Percentiles rank a stretch among this genome's conserved stretches.
phyloP scores from a whole-genome alignment of 1,140 invertebrate species.

The Drosophila simulans region DNA sequence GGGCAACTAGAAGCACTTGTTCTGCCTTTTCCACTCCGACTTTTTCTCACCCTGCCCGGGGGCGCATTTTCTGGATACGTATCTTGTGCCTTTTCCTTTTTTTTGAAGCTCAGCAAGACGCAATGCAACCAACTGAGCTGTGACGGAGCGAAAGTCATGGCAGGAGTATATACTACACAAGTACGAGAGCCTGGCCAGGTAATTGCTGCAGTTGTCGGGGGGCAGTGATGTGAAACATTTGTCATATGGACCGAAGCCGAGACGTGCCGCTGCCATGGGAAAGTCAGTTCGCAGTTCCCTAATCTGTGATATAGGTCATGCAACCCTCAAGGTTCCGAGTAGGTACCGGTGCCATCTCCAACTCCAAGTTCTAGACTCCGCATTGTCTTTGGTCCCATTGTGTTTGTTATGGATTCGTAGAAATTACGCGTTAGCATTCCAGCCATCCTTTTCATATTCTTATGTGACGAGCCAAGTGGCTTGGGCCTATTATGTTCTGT shows the following conservation, averaged over 20 bases:
- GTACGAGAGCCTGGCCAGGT: slow-evolving; percentile 52
- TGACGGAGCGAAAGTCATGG: slow-evolving; percentile 53
- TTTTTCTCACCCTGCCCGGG: slow-evolving; percentile 39
- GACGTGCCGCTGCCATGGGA: slow-evolving; percentile 75
- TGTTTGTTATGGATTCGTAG: slow-evolving; percentile 59
- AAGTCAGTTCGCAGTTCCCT: slow-evolving; percentile 59
- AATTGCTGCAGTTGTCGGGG: slow-evolving; percentile 69
- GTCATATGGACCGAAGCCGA: slow-evolving; percentile 68
- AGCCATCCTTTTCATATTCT: slow-evolving; percentile 27
- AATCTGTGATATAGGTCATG: slow-evolving; percentile 82
- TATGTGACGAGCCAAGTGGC: slow-evolving; percentile 34
- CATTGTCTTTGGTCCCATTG: slow-evolving; percentile 66
- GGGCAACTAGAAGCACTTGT: slow-evolving; percentile 58
- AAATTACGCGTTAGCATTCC: slow-evolving; percentile 69
- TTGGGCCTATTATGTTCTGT: slow-evolving; percentile 43
- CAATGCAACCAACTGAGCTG: slow-evolving; percentile 73
- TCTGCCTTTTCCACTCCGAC: slow-evolving; percentile 37
- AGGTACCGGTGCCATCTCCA: slow-evolving; percentile 23
- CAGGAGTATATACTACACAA: slow-evolving; percentile 1
- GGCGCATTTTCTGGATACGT: slow-evolving; percentile 35
- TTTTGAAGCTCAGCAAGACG: slow-evolving; percentile 63
- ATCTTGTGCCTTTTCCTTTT: slow-evolving; percentile 10
- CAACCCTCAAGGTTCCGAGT: slow-evolving; percentile 77
- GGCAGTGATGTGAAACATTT: slow-evolving; percentile 78
- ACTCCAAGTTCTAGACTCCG: neutral